Conservation (phyloP, 2,797 vertebrate species). For the Sphenodon punctatus region DNA sequence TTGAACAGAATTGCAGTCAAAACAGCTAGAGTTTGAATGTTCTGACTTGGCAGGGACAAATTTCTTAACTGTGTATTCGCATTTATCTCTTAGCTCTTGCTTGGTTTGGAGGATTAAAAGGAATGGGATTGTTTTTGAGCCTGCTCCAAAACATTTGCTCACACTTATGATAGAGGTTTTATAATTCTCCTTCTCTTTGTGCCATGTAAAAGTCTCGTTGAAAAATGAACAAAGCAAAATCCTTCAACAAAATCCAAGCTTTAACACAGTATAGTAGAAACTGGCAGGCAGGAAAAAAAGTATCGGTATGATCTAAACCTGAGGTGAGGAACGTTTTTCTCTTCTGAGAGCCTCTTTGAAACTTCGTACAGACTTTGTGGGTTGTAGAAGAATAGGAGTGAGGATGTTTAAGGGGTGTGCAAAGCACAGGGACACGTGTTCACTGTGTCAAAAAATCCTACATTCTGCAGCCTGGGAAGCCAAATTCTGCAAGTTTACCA, state of each 20-base stretch:
- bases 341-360: no score
- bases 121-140: slow-evolving; percentile 5
- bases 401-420: no score
- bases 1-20: neutral
- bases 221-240: neutral
- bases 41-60: neutral
- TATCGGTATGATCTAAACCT: neutral
- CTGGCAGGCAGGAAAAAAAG: neutral
- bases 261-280: slow-evolving; percentile 7
- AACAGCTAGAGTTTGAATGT: neutral
- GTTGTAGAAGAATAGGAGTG: no score
- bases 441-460: no score
- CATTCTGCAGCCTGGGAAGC: no score
- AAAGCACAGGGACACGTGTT: no score
- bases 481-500: no score
- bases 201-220: neutral
- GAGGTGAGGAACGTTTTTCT: no score
- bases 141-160: neutral
- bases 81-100: neutral
- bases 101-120: neutral
- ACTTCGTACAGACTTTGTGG: no score
- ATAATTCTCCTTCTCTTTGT: slow-evolving; percentile 7
- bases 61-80: neutral
- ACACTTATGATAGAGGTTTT: neutral
- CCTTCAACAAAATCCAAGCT: slow-evolving; percentile 1